A percentile compares a stretch with the other conserved stretches of the same genome.
Conservation (phyloP, 2,797 vertebrate genomes). For the Danio albolineatus region DNA sequence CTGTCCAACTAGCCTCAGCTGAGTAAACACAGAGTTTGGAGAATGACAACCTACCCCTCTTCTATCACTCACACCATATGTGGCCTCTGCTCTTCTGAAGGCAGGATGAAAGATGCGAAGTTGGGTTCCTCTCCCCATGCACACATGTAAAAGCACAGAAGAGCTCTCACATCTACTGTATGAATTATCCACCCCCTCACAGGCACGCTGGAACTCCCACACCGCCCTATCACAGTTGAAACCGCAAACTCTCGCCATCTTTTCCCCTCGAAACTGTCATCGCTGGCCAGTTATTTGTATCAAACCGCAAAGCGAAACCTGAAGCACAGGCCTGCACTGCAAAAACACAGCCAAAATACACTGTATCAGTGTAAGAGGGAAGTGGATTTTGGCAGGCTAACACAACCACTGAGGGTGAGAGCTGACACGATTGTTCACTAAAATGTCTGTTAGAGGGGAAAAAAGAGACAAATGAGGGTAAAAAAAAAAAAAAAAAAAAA, state of each 20-base stretch:
- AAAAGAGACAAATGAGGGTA: neutral
- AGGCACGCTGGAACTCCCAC: slow-evolving; percentile 46
- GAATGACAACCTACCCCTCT: slow-evolving; percentile 29
- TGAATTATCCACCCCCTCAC: slow-evolving; percentile 8
- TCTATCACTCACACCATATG: slow-evolving; percentile 42
- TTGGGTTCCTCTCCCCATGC: slow-evolving; percentile 12
- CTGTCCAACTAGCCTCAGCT: slow-evolving; percentile 52
- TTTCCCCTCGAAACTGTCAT: slow-evolving; percentile 69
- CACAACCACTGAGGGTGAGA: slow-evolving; percentile 68
- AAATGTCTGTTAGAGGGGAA: neutral
- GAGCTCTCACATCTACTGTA: slow-evolving; percentile 36
- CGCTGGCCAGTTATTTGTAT: slow-evolving; percentile 54
- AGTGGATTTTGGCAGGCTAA: slow-evolving; percentile 72
- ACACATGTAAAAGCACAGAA: neutral
- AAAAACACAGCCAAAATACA: slow-evolving; percentile 60
- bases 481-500: neutral
- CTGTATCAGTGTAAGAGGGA: slow-evolving; percentile 66
- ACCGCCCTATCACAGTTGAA: slow-evolving; percentile 58
- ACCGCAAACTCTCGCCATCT: slow-evolving; percentile 69
- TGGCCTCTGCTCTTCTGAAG: slow-evolving; percentile 31
- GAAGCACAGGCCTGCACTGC: slow-evolving; percentile 54
- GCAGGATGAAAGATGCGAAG: slow-evolving; percentile 11
- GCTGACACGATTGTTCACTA: slow-evolving; percentile 35
- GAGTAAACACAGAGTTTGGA: slow-evolving; percentile 53
- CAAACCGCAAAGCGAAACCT: slow-evolving; percentile 72